Evolutionary conservation across 2,797 vertebrate genomes (phyloP).

Genomic region (Arremon brunneinucha): DNA sequence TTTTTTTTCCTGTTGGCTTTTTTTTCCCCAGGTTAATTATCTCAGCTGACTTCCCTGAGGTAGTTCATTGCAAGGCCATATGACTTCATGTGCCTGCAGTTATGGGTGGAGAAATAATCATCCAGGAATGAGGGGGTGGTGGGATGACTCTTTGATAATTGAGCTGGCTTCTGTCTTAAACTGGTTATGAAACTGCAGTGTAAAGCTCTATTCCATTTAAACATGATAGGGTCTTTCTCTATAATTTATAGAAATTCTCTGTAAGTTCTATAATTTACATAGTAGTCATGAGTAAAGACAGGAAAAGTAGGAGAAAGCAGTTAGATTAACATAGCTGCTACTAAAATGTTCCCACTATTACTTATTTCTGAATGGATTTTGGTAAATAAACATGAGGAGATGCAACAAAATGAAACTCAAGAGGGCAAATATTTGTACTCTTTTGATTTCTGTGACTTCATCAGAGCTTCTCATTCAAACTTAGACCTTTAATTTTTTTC

Average conservation of each 20-base stretch:
- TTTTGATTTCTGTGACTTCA: neutral
- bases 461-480: neutral
- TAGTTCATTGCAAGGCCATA: neutral
- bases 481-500: neutral
- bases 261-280: neutral
- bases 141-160: neutral
- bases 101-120: constrained; percentile 6
- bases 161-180: neutral
- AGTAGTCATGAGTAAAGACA: neutral
- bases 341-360: neutral
- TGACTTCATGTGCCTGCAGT: neutral
- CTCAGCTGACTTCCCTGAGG: neutral
- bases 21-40: neutral
- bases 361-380: neutral
- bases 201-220: neutral
- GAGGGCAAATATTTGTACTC: neutral
- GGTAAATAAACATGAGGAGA: neutral
- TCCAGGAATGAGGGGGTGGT: neutral
- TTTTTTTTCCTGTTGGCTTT: neutral
- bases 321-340: neutral
- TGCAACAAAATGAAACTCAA: neutral
- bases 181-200: neutral
- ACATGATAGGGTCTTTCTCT: neutral
- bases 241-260: neutral
- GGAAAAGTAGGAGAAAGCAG: neutral